Evolutionary conservation across 1,140 invertebrate genomes (phyloP).

Genomic region (Caenorhabditis brenneri): DNA sequence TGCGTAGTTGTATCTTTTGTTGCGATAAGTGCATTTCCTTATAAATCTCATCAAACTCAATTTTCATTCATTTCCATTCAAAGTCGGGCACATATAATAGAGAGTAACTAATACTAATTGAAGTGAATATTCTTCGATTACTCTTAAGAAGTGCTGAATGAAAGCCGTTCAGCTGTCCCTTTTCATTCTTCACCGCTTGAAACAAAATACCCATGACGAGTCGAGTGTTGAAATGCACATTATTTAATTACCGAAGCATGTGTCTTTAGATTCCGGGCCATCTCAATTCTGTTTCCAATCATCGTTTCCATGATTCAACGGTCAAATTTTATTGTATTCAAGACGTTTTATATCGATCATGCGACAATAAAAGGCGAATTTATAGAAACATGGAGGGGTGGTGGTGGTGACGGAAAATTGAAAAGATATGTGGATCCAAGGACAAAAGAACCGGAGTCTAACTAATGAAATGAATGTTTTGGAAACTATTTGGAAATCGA

Average conservation of each 20-base stretch:
- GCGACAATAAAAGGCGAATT: background rate
- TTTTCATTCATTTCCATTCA: background rate
- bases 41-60: background rate
- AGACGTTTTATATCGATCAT: constrained; percentile 4
- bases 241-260: constrained; percentile 21
- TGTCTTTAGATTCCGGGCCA: background rate
- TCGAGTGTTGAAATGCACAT: constrained; percentile 27
- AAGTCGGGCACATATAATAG: background rate
- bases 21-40: background rate
- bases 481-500: background rate
- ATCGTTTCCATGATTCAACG: constrained; percentile 6
- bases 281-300: constrained; percentile 36
- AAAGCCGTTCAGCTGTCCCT: constrained; percentile 1
- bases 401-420: too few species aligned
- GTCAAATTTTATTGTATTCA: background rate
- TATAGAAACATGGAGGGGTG: background rate
- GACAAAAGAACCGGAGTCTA: constrained; percentile 14
- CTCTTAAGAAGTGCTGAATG: background rate
- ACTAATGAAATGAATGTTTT: constrained; percentile 24
- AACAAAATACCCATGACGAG: background rate
- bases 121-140: constrained; percentile 5
- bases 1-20: background rate
- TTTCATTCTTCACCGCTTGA: background rate
- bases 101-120: constrained; percentile 15
- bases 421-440: constrained; percentile 29